These are phyloP conservation scores for Ceratitis capitata DNA, from an alignment of 1,140 invertebrate genomes.

Conservation along the genomic window DNA sequence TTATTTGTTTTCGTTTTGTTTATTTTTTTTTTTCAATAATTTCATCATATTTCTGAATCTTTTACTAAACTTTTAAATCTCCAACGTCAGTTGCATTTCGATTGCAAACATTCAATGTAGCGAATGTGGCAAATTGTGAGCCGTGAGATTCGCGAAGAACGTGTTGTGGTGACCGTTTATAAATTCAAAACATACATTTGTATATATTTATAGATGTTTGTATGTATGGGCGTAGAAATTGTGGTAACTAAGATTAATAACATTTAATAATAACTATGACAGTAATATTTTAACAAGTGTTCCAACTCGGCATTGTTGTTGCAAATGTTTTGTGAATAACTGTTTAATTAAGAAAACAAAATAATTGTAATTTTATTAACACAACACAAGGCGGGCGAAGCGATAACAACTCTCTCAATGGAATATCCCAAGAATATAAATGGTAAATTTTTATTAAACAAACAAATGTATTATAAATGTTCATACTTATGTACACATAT, in stretches of 20 bases:
- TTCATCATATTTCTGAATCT: not conserved
- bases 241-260: not conserved
- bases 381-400: not conserved
- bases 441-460: not conserved
- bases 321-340: conserved; percentile 18
- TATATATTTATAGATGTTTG: not conserved
- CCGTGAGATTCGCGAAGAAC: not conserved
- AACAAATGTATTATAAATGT: not conserved
- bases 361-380: not conserved
- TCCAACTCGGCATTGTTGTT: not conserved
- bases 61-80: not conserved
- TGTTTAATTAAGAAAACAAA: not conserved
- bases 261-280: not conserved
- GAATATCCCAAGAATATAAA: conserved; percentile 35
- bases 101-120: conserved; percentile 1
- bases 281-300: conserved; percentile 23
- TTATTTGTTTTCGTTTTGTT: not conserved
- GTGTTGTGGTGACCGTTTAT: not conserved
- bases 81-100: not conserved
- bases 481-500: no score
- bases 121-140: not conserved
- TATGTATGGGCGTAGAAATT: not conserved
- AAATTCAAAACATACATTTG: not conserved
- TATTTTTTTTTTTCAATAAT: not conserved
- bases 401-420: conserved; percentile 1